Conservation (phyloP, 1,140 invertebrate genomes). For the Euura lappo region DNA sequence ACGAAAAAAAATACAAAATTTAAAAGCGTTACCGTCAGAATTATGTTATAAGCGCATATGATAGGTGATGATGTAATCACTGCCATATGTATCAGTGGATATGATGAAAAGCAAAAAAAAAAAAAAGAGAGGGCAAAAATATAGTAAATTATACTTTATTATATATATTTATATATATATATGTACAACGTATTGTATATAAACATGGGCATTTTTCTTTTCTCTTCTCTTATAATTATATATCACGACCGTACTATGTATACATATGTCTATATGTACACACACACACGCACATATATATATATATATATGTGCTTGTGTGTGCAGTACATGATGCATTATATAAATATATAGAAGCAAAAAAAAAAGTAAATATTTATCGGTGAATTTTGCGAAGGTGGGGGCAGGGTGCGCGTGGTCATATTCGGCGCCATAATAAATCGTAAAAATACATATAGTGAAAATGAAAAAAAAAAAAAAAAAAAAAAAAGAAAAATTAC, state of each 20-base stretch:
- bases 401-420: background rate
- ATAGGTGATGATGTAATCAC: background rate
- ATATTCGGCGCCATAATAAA: too few species aligned
- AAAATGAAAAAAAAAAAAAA: slow-evolving; percentile 2
- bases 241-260: background rate
- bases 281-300: too few species aligned
- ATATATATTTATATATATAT: background rate
- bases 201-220: too few species aligned
- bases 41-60: background rate
- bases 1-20: background rate
- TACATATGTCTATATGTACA: background rate
- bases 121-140: background rate
- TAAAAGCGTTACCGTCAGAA: background rate
- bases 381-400: background rate
- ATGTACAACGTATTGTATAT: too few species aligned
- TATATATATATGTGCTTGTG: too few species aligned
- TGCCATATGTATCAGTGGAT: too few species aligned
- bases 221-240: too few species aligned
- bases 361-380: background rate
- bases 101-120: background rate
- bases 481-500: background rate
- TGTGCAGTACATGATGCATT: too few species aligned
- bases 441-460: too few species aligned
- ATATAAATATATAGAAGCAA: too few species aligned
- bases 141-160: slow-evolving; percentile 22